Conservation (phyloP, 1,140 invertebrate genomes). For the Asbolus verrucosus region DNA sequence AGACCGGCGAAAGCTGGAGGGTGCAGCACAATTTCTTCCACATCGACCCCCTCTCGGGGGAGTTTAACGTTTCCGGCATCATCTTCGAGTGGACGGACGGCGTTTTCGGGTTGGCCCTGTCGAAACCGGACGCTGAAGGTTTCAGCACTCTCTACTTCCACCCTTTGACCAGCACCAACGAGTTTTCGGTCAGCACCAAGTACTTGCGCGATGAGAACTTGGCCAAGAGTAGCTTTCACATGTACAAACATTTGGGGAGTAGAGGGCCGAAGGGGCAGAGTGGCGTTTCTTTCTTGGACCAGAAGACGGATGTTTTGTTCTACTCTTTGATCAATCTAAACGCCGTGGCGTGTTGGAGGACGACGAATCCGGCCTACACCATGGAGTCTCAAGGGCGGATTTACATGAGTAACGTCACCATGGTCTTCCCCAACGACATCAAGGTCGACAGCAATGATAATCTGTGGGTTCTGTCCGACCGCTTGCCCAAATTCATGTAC, state of each 20-base stretch:
- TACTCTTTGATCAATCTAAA: conserved; percentile 82
- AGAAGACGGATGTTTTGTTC: conserved; percentile 78
- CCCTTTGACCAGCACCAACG: conserved; percentile 78
- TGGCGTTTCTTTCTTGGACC: conserved; percentile 78
- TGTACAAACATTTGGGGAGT: conserved; percentile 77
- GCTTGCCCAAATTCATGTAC: conserved; percentile 79
- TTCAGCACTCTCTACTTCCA: conserved; percentile 83
- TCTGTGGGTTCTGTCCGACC: conserved; percentile 81
- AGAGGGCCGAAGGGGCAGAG: conserved; percentile 79
- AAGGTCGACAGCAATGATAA: conserved; percentile 79
- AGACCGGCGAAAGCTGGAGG: conserved; percentile 74
- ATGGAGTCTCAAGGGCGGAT: conserved; percentile 77
- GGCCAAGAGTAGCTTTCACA: conserved; percentile 70
- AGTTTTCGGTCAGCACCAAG: conserved; percentile 78
- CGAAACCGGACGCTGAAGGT: conserved; percentile 72
- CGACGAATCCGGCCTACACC: conserved; percentile 72
- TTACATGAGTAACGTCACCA: conserved; percentile 76
- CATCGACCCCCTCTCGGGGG: conserved; percentile 75
- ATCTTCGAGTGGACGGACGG: conserved; percentile 83
- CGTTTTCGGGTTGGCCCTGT: conserved; percentile 76
- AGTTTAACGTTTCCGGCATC: conserved; percentile 78
- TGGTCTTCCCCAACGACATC: conserved; percentile 83
- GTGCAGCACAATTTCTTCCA: conserved; percentile 79
- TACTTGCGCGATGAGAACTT: conserved; percentile 73
- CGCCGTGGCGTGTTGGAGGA: conserved; percentile 83